Conservation (phyloP, 2,888 invertebrate genomes). For the Cephus sareptanus region DNA sequence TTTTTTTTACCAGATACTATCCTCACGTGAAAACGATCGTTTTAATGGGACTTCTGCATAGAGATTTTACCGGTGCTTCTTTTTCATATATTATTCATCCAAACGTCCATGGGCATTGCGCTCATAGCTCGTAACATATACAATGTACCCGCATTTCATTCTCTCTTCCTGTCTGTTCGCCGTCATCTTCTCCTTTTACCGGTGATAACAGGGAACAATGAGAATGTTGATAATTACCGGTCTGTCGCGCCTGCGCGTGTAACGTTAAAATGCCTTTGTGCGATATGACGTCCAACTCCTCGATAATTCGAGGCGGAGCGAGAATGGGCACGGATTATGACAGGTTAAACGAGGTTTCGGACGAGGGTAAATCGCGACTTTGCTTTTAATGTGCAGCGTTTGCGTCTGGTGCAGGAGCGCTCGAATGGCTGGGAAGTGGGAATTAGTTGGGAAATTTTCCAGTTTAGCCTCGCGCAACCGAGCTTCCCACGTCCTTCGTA, state of each 20-base stretch:
- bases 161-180: neutral
- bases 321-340: neutral
- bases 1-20: neutral
- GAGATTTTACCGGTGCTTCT: neutral
- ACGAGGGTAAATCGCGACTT: neutral
- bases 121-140: neutral
- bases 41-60: neutral
- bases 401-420: neutral
- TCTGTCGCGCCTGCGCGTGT: neutral
- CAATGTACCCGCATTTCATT: neutral
- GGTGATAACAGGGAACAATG: neutral
- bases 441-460: neutral
- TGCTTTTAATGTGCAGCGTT: neutral
- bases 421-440: neutral
- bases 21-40: neutral
- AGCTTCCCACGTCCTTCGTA: too few species aligned
- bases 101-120: neutral
- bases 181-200: neutral
- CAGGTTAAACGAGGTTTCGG: neutral
- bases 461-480: neutral
- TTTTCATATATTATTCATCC: neutral
- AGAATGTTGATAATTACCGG: neutral
- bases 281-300: neutral
- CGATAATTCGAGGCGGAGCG: neutral
- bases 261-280: neutral